Evolutionary conservation across 1,140 invertebrate genomes (phyloP).

Genomic region (Sycophila sp.): DNA sequence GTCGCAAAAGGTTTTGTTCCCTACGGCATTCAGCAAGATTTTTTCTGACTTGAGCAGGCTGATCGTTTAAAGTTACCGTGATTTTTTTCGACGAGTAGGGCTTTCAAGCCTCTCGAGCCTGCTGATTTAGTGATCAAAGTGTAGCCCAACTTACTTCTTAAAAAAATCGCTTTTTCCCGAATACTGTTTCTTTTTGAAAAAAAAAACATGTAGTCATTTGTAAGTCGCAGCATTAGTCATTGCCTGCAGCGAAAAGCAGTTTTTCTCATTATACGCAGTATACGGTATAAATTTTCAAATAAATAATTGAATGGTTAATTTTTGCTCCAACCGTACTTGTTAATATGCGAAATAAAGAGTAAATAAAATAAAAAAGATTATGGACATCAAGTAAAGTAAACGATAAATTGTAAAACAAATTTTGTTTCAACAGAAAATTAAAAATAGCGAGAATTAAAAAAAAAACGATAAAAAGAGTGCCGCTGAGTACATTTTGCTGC

Average conservation of each 20-base stretch:
- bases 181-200: no score
- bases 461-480: not conserved
- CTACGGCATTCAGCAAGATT: constrained; percentile 67
- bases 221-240: constrained; percentile 15
- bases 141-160: no score
- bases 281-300: no score
- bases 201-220: not conserved
- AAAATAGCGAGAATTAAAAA: no score
- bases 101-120: constrained; percentile 9
- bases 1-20: constrained; percentile 88
- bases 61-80: not conserved
- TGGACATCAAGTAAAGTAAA: no score
- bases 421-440: not conserved
- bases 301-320: no score
- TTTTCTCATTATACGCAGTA: not conserved
- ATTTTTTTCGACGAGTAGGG: no score
- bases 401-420: not conserved
- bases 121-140: not conserved
- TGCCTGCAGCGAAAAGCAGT: not conserved
- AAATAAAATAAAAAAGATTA: no score
- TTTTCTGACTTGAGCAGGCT: not conserved
- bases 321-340: no score
- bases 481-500: not conserved
- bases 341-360: no score
- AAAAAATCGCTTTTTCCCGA: no score